Evolutionary conservation across 1,140 invertebrate genomes (phyloP).

Genomic region (Drosophila nebulosa): DNA sequence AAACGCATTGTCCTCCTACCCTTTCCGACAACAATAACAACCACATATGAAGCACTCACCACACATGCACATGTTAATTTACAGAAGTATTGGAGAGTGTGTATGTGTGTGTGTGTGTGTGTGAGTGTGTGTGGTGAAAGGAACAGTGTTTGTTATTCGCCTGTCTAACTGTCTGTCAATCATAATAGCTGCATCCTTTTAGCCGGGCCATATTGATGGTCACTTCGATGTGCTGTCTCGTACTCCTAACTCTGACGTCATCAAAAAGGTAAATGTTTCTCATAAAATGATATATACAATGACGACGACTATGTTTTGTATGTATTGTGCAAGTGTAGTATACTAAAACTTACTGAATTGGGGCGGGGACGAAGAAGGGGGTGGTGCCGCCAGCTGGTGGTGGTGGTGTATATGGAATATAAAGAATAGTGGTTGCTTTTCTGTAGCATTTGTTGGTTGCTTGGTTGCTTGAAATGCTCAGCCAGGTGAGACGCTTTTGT

Average conservation of each 20-base stretch:
- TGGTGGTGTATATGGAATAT: conserved; percentile 26
- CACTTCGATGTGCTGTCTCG: not conserved
- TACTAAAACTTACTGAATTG: not conserved
- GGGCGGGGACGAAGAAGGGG: not conserved
- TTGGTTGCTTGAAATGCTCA: conserved; percentile 62
- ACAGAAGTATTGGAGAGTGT: not conserved
- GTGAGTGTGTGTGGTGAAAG: no score
- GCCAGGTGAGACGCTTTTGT: conserved; percentile 73
- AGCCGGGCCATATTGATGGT: not conserved
- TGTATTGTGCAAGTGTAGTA: not conserved
- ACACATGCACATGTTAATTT: not conserved
- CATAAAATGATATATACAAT: not conserved
- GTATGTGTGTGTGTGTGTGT: no score
- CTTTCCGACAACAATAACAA: not conserved
- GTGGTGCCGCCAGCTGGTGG: not conserved
- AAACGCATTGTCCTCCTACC: not conserved
- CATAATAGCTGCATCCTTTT: not conserved
- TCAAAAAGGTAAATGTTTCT: not conserved
- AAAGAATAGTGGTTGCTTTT: conserved; percentile 64
- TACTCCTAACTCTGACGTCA: not conserved
- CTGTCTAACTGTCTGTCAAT: not conserved
- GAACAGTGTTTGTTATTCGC: not conserved
- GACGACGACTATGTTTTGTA: no score
- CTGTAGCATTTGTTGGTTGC: conserved; percentile 44
- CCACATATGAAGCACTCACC: not conserved